These are phyloP conservation scores for Allygus modestus DNA, from an alignment of 2,888 invertebrate genomes.

Conservation along the genomic window DNA sequence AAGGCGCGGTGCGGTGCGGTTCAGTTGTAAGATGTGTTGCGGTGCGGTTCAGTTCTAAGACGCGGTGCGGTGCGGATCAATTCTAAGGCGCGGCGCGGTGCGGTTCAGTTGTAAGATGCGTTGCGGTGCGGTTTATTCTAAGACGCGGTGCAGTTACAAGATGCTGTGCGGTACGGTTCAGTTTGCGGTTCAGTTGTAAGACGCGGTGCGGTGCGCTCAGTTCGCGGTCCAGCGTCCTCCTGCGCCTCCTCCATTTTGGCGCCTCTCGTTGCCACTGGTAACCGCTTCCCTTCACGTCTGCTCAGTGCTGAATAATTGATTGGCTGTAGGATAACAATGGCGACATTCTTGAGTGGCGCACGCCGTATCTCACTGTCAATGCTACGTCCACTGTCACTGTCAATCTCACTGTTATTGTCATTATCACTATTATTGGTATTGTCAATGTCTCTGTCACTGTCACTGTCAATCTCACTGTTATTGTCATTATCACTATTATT, in stretches of 20 bases:
- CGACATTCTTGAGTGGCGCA: slow-evolving; percentile 59
- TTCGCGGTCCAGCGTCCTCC: neutral
- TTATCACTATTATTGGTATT: neutral
- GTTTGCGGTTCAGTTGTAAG: neutral
- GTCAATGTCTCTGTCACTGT: neutral
- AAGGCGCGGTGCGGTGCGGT: neutral
- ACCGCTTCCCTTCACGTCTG: slow-evolving; percentile 55
- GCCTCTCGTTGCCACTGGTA: slow-evolving; percentile 62
- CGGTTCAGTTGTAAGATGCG: too few relatives aligned
- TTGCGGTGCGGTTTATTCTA: neutral
- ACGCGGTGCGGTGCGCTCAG: neutral
- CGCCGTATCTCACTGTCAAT: neutral
- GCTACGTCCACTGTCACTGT: neutral
- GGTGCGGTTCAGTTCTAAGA: neutral
- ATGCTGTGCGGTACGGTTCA: neutral
- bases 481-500: neutral
- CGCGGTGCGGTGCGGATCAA: neutral
- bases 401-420: neutral
- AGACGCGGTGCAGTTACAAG: neutral
- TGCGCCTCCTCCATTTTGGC: slow-evolving; percentile 59
- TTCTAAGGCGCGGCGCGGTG: neutral
- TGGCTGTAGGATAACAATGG: slow-evolving; percentile 67
- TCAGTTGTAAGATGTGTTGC: too few relatives aligned
- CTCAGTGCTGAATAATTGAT: slow-evolving; percentile 66
- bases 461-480: neutral